phyloP scores from a whole-genome alignment of 2,888 invertebrate species.

The Leptopilina myrica region DNA sequence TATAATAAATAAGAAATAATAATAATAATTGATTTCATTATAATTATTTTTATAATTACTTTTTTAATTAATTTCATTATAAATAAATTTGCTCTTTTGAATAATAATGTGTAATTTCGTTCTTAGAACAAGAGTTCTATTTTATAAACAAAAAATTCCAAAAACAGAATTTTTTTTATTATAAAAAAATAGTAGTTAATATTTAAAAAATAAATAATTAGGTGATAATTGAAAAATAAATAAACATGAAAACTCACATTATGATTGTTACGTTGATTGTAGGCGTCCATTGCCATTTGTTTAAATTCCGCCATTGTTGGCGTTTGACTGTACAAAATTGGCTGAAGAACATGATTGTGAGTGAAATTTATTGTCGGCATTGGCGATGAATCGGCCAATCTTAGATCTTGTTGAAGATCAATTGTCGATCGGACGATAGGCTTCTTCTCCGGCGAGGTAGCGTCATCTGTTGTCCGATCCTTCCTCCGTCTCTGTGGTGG shows the following conservation, averaged over 20 bases:
- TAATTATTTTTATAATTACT: too few species aligned
- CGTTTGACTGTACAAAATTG: slow-evolving; percentile 65
- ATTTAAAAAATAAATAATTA: too few species aligned
- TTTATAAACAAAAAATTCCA: too few species aligned
- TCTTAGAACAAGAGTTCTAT: too few species aligned
- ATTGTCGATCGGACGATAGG: slow-evolving; percentile 67
- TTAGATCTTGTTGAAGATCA: slow-evolving; percentile 56
- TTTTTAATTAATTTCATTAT: too few species aligned
- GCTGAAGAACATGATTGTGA: slow-evolving; percentile 54
- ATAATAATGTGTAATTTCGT: too few species aligned
- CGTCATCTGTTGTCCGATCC: slow-evolving; percentile 56
- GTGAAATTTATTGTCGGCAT: slow-evolving; percentile 61
- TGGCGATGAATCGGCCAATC: slow-evolving; percentile 62
- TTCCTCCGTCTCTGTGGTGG: slow-evolving; percentile 70
- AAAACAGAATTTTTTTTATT: too few species aligned
- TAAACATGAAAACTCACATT: slow-evolving; percentile 63
- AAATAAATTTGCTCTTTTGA: too few species aligned
- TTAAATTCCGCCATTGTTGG: slow-evolving; percentile 73
- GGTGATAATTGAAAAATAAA: too few species aligned
- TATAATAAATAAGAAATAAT: too few species aligned
- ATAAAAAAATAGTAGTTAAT: too few species aligned
- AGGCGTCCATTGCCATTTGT: slow-evolving; percentile 73
- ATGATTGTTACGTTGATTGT: slow-evolving; percentile 73
- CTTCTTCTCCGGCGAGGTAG: slow-evolving; percentile 67
- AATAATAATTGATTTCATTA: too few species aligned